Percentiles rank a stretch among this genome's conserved stretches.
phyloP scores from a whole-genome alignment of 2,113 vertebrate genomes.

The Odontophorus gujanensis region DNA sequence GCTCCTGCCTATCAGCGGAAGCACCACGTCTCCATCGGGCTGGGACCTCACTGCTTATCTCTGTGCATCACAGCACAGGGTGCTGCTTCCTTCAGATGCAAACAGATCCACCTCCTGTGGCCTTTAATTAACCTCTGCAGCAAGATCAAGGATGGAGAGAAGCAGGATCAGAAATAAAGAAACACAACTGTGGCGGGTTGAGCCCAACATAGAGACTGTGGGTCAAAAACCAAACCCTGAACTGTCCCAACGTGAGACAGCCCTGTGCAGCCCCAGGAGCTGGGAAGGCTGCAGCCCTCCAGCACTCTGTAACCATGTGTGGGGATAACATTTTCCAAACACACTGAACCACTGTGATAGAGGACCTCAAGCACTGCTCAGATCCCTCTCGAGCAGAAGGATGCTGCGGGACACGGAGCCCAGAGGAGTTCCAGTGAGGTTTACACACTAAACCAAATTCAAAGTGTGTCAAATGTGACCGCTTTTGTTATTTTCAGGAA shows the following conservation, averaged over 20 bases:
- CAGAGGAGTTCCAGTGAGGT: not conserved
- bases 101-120: not conserved
- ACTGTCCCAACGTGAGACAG: not conserved
- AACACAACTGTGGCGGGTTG: not conserved
- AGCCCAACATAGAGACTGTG: not conserved
- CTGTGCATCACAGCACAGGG: fast-evolving
- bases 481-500: slow-evolving; percentile 8
- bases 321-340: fast-evolving
- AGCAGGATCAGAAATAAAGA: not conserved
- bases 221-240: not conserved
- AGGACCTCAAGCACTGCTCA: not conserved
- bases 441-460: not conserved
- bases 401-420: not conserved
- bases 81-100: not conserved
- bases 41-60: fast-evolving
- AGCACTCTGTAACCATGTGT: not conserved
- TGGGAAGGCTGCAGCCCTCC: not conserved
- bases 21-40: fast-evolving
- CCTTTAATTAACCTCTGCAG: not conserved
- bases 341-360: not conserved
- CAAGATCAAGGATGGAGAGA: not conserved
- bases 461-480: not conserved
- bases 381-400: not conserved
- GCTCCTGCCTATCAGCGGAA: not conserved
- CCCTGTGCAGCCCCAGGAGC: not conserved